Evolutionary conservation across 2,888 invertebrate genomes (phyloP), one percentile per base, ranked within the genome.

Genomic region (Kuschelorhynchus macadamiae): DNA sequence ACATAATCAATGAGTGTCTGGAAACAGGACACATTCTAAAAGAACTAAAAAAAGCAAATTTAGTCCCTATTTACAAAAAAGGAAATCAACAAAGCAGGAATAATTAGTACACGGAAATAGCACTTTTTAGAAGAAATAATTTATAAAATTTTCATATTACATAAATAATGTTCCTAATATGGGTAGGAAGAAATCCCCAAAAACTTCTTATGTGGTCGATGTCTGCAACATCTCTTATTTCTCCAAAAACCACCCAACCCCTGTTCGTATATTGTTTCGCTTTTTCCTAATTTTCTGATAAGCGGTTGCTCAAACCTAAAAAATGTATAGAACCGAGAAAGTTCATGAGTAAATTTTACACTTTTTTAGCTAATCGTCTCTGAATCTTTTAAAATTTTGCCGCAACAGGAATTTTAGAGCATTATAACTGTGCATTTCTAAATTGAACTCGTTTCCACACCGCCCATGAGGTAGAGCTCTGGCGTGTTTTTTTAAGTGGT

Each of bases 21-120:
- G n/a, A n/a, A n/a, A n/a, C n/a, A n/a, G n/a, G n/a, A n/a, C n/a
- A n/a, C n/a, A n/a, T n/a, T n/a, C n/a, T n/a, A n/a, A n/a, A n/a
- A n/a, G n/a, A n/a, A n/a, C n/a, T n/a, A n/a, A n/a, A n/a, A n/a
- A n/a, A n/a, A n/a, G n/a, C n/a, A n/a, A n/a, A n/a, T n/a, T n/a
- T n/a, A n/a, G n/a, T n/a, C n/a, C 25, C n/a, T 5, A 21, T 9
- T 33, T 20, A n/a, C 14, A 1, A 33, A 1, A 20, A 33, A 12
- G 12, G 12, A 3, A 33, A 3, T n/a, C 1, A 1, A n/a, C 9
- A 33, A 33, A 33, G 12, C 33, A 12, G 25, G 46, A n/a, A 14
- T 33, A 63, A 25, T 70, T 50, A 47, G 76, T 72, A 17, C 66
- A 25, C 25, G 25, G 25, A 25, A 25, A 25, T 25, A 25, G 25